Evolutionary conservation across 2,797 vertebrate species (phyloP).

Genomic region (Nyctalus aviator): DNA sequence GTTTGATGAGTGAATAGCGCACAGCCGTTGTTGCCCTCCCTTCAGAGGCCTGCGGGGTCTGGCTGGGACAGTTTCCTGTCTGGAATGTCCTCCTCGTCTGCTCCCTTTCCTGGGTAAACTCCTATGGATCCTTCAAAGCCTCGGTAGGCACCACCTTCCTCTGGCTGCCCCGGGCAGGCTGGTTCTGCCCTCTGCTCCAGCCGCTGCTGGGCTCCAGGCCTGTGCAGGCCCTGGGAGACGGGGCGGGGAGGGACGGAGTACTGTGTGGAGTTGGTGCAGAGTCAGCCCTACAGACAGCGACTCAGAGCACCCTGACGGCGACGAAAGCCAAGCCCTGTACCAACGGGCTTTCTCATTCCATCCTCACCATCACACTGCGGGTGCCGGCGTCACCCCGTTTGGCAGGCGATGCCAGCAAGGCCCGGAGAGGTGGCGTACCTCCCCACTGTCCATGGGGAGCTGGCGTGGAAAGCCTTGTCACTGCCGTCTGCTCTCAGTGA

Average conservation of each 20-base stretch:
- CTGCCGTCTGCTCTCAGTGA: too few species aligned
- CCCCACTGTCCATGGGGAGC: not conserved
- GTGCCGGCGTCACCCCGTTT: not conserved
- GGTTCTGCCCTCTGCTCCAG: not conserved
- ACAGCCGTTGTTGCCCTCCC: not conserved
- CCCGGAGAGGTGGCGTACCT: not conserved
- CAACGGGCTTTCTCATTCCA: not conserved
- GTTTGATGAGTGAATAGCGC: not conserved
- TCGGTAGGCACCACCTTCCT: not conserved
- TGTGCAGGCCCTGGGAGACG: not conserved
- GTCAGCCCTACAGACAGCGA: accelerated
- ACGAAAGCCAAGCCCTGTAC: not conserved
- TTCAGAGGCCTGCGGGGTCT: not conserved
- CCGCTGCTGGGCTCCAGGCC: not conserved
- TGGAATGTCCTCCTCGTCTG: not conserved
- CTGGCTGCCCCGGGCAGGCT: not conserved
- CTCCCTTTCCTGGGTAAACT: not conserved
- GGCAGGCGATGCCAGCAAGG: not conserved
- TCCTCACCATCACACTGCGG: not conserved
- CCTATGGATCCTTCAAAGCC: slow-evolving; percentile 34
- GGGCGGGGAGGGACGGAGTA: not conserved
- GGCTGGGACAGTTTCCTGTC: not conserved
- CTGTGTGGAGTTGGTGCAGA: too few species aligned
- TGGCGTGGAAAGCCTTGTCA: not conserved
- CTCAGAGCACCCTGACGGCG: not conserved